Conservation (phyloP, 92 coral and sea anemone genomes). For the Virgularia gustaviana region DNA sequence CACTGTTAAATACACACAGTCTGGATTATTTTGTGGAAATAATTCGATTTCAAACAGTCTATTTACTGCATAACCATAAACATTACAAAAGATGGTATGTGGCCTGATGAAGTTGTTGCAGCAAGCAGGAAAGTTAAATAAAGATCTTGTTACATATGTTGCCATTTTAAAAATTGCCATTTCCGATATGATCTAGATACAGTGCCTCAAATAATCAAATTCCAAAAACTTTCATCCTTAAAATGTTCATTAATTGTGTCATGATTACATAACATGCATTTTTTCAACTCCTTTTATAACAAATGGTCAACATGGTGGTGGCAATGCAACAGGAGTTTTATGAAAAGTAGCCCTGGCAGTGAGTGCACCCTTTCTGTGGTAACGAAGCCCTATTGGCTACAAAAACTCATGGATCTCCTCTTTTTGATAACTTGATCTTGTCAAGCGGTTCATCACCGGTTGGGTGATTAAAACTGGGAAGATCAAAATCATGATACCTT, state of each 20-base stretch:
- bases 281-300: too few species aligned
- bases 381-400: conserved; percentile 27
- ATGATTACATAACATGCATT: too few species aligned
- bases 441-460: conserved; percentile 39
- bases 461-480: conserved; percentile 59
- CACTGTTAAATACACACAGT: background rate
- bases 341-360: conserved; percentile 57
- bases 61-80: conserved; percentile 21
- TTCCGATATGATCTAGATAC: too few species aligned
- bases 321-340: conserved; percentile 57
- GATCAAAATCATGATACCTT: conserved; percentile 56
- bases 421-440: conserved; percentile 4
- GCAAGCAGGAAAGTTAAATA: conserved; percentile 20
- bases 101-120: conserved; percentile 8
- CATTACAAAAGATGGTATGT: conserved; percentile 27
- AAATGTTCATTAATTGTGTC: too few species aligned
- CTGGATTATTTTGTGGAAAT: background rate
- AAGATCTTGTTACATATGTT: background rate
- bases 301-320: too few species aligned
- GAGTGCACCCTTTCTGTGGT: conserved; percentile 44
- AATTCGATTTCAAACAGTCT: conserved; percentile 16
- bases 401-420: conserved; percentile 43
- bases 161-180: too few species aligned
- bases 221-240: too few species aligned
- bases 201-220: too few species aligned